Conservation (phyloP, 2,113 vertebrate species). For the Serinus canaria region DNA sequence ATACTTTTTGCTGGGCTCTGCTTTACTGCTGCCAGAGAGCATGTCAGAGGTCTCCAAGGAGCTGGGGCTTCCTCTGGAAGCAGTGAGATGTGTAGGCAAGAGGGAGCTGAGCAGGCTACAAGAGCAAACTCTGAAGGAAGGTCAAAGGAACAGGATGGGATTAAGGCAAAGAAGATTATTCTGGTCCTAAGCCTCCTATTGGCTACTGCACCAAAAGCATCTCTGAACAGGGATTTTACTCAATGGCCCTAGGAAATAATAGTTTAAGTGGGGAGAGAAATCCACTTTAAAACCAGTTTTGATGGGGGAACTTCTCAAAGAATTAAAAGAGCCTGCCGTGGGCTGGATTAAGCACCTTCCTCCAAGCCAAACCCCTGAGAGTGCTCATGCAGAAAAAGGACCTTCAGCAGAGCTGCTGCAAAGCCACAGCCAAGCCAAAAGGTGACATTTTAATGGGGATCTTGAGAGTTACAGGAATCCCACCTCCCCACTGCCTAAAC, state of each 20-base stretch:
- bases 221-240: neutral
- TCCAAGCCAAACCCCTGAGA: accelerated
- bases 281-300: neutral
- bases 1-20: neutral
- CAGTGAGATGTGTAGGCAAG: neutral
- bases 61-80: neutral
- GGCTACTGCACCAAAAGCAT: neutral
- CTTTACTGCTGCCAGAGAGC: neutral
- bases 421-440: neutral
- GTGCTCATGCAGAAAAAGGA: neutral
- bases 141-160: neutral
- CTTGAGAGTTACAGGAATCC: neutral
- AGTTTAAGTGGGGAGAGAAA: neutral
- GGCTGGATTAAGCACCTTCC: neutral
- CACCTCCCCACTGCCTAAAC: neutral
- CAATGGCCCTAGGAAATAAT: neutral
- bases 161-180: slow-evolving; percentile 14
- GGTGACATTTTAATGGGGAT: neutral
- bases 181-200: neutral
- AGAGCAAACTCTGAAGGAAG: neutral
- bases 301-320: neutral
- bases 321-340: neutral
- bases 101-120: neutral
- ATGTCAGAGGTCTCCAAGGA: accelerated
- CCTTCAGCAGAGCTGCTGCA: neutral